Evolutionary conservation across 2,113 vertebrate genomes (phyloP), one percentile per base, ranked within the genome.

Genomic region (Otus sunia): DNA sequence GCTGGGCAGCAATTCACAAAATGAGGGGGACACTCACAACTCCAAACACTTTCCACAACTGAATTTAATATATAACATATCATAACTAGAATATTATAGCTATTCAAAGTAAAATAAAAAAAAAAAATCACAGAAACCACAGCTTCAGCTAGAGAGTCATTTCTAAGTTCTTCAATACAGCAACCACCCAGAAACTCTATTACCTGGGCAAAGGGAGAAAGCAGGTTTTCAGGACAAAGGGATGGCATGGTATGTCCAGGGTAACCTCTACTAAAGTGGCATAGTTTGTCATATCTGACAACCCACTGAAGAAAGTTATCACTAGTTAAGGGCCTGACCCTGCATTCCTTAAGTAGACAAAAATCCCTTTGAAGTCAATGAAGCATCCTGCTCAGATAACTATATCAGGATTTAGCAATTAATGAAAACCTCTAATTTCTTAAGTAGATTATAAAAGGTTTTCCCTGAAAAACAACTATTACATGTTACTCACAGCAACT

Each of bases 341-440:
- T 68, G 84, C 96, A 97, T 97, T 96, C 97, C 97, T 95, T 72
- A 82, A 79, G 91, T 21, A 94, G 94, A 92, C 84, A 96, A 97
- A 97, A 96, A 97, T 97, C 92, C 92, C 97, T 97, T 97, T 97
- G 95, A 97, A 96, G 95, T 97, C 95, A 87, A 68, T 89, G 94
- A 92, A 95, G 94, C 95, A 26, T 96, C 91, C 87, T 94, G 89
- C 84, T 92, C 92, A 89, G 92, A 95, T 94, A 97, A 95, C 94
- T 96, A 1, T 94, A 96, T 92, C 83, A 66, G 86, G 69, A 69
- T 73, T 78, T 79, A n/a, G 84, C 87, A 92, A 95, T 96, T 93
- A 97, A 96, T 72, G 60, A 90, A 86, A 92, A 93, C 79, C 86
- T 91, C 27, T 79, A 49, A 95, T 94, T 95, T 94, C 77, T 92